Base-by-base conservation (phyloP, 2,888 invertebrate species). In the Athetis lepigone region DNA sequence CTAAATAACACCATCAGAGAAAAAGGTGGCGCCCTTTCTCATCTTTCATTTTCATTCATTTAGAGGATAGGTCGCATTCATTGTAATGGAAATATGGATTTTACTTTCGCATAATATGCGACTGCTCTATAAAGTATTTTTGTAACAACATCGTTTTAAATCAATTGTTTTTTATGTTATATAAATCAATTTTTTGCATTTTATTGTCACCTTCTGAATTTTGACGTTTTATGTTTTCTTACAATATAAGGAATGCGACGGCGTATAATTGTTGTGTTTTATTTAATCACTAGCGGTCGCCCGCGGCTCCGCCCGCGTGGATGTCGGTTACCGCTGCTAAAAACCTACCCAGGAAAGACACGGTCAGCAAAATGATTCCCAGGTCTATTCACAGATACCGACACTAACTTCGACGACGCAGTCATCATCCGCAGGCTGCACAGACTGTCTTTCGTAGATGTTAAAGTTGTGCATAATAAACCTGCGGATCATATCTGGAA, bases 201-300 rank as follows among this genome's bases (percentile, higher is more conserved):
- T 81, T 79, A 72, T 73, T 79, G 58, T 68, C 70, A 77, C 70
- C 62, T 59, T 76, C 61, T 71, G 60, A 67, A 70, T 65, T 70
- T 55, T 50, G 33, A 80, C 73, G 72, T 82, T 72, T 80, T 87
- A 80, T 90, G 83, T 92, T 94, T 94, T 94, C 92, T 89, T 92
- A 85, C 93, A 94, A 93, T 94, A 94, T 85, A 95, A 72, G 88
- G 90, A 93, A 94, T 95, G 95, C 89, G 94, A 94, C 88, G 95
- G 95, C 95, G 95, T 87, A 94, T 67, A 68, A 64, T 62, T 61
- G 57, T 79, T 81, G 86, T 91, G 86, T 91, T 92, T 92, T 88
- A 86, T 89, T 92, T 83, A 16, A 25, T 57, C 25, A n/a, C n/a
- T n/a, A n/a, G n/a, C n/a, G n/a, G n/a, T n/a, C n/a, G n/a, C n/a